Evolutionary conservation across 2,113 vertebrate species (phyloP), one percentile per base, ranked within the genome.

Genomic region (Donacobius atricapilla): DNA sequence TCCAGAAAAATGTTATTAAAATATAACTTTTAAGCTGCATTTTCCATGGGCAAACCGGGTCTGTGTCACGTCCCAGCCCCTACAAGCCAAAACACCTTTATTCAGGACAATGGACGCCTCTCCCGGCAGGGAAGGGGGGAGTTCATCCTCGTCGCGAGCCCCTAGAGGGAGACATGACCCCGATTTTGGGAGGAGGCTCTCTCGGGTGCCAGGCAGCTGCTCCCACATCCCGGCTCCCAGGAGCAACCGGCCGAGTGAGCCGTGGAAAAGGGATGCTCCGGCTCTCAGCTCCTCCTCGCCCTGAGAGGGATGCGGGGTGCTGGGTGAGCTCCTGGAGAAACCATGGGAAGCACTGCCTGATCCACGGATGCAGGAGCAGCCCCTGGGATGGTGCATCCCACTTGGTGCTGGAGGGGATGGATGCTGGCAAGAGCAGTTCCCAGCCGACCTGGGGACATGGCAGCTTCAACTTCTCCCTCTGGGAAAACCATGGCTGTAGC

Each of bases 161-260:
- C 95, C 96, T 94, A 96, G 96, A 96, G 95, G 91, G 94, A 95
- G 94, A 61, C 93, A 96, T 88, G 93, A 95, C 94, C 87, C 78
- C 57, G 82, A 94, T 64, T 96, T 96, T 96, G 61, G 91, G 61
- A 87, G 50, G 22, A 72, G 35, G 58, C 24, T 39, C 58, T 2
- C 23, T 13, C 2, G 5, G 72, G 42, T 78, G 54, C 4, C 53
- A 7, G 70, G 80, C 58, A 61, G 64, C 24, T 2, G 28, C n/a
- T 75, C 31, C 42, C 57, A 3, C 17, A 48, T 30, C 58, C 78
- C 18, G 1, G 35, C n/a, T 78, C 27, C 50, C 45, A 4, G 65
- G 25, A 70, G 20, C 50, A 30, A 13, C 17, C 17, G 51, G 53
- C 53, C 13, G 53, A 30, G 53, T 11, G 6, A 53, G 21, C 64